phyloP scores from a whole-genome alignment of 2,113 vertebrate species.

The Phalacrocorax aristotelis region DNA sequence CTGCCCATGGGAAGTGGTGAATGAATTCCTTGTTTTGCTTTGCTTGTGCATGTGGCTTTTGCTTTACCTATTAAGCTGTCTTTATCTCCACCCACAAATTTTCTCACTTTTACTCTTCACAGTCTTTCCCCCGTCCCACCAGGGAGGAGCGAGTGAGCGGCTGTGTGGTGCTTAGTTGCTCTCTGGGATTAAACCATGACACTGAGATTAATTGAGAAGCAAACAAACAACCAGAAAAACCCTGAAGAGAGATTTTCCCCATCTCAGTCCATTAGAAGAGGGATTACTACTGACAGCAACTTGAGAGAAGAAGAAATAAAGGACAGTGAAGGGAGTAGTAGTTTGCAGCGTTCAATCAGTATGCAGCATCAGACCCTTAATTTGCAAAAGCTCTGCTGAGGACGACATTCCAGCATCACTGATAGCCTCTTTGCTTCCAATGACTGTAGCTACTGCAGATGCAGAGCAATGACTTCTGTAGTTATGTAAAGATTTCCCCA shows the following conservation, averaged over 20 bases:
- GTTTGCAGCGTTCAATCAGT: constrained; percentile 56
- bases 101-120: no score
- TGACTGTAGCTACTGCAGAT: constrained; percentile 43
- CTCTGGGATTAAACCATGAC: no score
- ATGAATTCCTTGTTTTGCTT: no score
- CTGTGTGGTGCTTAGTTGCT: no score
- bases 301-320: constrained; percentile 59
- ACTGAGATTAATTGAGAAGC: constrained; percentile 59
- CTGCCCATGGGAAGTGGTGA: no score
- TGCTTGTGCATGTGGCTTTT: no score
- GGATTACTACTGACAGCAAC: constrained; percentile 65
- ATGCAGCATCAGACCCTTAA: constrained; percentile 54
- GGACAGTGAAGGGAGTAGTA: constrained; percentile 30
- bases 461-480: neutral
- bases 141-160: no score
- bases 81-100: no score
- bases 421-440: constrained; percentile 55
- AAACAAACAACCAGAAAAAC: constrained; percentile 59
- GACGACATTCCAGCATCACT: constrained; percentile 19
- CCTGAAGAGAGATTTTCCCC: constrained; percentile 63
- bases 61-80: no score
- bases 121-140: no score
- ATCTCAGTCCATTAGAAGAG: constrained; percentile 63
- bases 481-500: neutral
- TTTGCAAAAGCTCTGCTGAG: constrained; percentile 51